Evolutionary conservation across 2,888 invertebrate genomes (phyloP), one percentile per base, ranked within the genome.

Genomic region (Parnassius smintheus): DNA sequence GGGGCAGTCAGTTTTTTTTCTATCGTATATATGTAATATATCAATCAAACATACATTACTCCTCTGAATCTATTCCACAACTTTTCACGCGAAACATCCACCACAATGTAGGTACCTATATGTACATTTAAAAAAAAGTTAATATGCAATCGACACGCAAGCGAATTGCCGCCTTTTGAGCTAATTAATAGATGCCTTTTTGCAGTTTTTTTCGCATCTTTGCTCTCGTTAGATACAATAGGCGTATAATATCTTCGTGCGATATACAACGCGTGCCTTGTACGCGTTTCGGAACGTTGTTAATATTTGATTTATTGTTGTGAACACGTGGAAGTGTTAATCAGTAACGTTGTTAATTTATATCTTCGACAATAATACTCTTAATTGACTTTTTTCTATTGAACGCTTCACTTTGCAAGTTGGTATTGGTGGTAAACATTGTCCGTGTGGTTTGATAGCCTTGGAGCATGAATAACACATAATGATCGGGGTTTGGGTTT

Each of bases 111-210:
- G 18, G 18, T 18, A n/a, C n/a, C n/a, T n/a, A 63, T 64, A 65
- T 59, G 64, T 64, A 56, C 58, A 60, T 53, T 61, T 62, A 65
- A 73, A 75, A 77, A 18, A 80, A 78, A 71, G 70, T 72, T 75
- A 73, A 73, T 71, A 69, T 70, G 64, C 66, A 68, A 70, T 70
- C 69, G 72, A 69, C 74, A 69, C 65, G 67, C 66, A 72, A 66
- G 69, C 70, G 71, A 70, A 71, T 76, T 75, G 72, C 75, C 73
- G 72, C 75, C 73, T 76, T 71, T 66, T 66, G 57, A 60, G 61
- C 69, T 75, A 76, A 77, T 78, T 76, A 75, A 77, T 78, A 72
- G 73, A 69, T 62, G 62, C 58, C 66, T 73, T 76, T 75, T 78
- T 72, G 68, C 64, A 64, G 56, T 65, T 67, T 72, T 65, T 67